These are phyloP conservation scores for Acrossocheilus wenchowensis DNA, from an alignment of 2,797 vertebrate species.

Conservation along the genomic window DNA sequence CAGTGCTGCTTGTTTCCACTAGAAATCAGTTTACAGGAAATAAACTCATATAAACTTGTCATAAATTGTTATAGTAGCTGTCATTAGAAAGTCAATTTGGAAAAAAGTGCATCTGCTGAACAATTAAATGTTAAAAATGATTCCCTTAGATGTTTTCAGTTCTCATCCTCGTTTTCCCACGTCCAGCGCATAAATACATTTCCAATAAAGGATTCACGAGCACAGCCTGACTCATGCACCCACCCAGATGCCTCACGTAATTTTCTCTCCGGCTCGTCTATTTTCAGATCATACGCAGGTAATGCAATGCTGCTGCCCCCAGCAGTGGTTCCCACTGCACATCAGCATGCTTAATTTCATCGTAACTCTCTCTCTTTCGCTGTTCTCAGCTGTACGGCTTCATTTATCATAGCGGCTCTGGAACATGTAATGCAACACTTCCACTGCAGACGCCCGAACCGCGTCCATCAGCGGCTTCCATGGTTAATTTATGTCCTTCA, in stretches of 20 bases:
- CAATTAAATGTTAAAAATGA: background rate
- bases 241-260: background rate
- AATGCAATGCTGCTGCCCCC: constrained; percentile 46
- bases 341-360: constrained; percentile 38
- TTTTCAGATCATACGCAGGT: constrained; percentile 24
- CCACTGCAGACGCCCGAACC: constrained; percentile 52
- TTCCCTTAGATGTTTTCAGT: background rate
- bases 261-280: constrained; percentile 11
- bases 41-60: background rate
- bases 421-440: constrained; percentile 58
- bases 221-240: constrained; percentile 50
- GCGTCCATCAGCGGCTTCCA: constrained; percentile 9
- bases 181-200: constrained; percentile 1
- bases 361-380: constrained; percentile 12
- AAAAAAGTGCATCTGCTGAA: no score
- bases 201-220: background rate
- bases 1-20: background rate
- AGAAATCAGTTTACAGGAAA: background rate
- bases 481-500: constrained; percentile 66
- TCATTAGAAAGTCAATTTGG: no score
- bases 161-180: background rate
- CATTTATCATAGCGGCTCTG: constrained; percentile 72
- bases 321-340: constrained; percentile 27
- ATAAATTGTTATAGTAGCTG: no score
- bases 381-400: constrained; percentile 49